Base-by-base conservation (phyloP, 2,113 vertebrate genomes). In the Platysternon megacephalum region DNA sequence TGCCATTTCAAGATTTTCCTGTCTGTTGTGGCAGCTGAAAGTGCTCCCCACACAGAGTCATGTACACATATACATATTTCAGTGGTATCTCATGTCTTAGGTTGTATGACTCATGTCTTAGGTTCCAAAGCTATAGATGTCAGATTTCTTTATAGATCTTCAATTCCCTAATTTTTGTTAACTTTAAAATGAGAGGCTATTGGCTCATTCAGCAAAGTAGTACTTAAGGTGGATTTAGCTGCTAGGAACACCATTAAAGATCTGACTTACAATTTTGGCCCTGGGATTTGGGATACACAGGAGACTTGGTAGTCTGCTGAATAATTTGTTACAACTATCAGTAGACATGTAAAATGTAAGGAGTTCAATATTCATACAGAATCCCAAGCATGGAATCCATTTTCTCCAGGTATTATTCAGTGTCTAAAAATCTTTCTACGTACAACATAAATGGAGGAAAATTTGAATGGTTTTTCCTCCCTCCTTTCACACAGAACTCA, bases 401-500 rank as follows among this genome's bases (percentile, higher is more conserved):
- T 91, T 86, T 89, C n/a, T 82, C 29, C 13, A 81, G 32, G 82
- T 65, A 79, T 14, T 68, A 24, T 82, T 93, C 44, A 53, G 42
- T 74, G 32, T 24, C 19, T 68, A 58, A 93, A 74, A 93, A 82
- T 8, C 52, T 68, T 48, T 87, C 82, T 85, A 86, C 16, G 79
- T 11, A 88, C 11, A 90, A 42, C 13, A 81, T 44, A 88, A 88
- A 51, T 12, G 86, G 28, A 84, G 55, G 61, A 72, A 26, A 87
- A 14, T 76, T 19, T 87, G 76, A 86, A 83, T 84, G 58, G 65
- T 10, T 3, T 89, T 93, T 92, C 53, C 7, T 85, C 44, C 28
- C 55, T 82, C 52, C 85, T 88, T 86, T 61, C 51, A 95, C 85
- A 93, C 93, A 65, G 88, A 93, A 49, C 84, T 87, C 42, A 53